phyloP scores from a whole-genome alignment of 2,797 vertebrate species.

The Mus minutoides region DNA sequence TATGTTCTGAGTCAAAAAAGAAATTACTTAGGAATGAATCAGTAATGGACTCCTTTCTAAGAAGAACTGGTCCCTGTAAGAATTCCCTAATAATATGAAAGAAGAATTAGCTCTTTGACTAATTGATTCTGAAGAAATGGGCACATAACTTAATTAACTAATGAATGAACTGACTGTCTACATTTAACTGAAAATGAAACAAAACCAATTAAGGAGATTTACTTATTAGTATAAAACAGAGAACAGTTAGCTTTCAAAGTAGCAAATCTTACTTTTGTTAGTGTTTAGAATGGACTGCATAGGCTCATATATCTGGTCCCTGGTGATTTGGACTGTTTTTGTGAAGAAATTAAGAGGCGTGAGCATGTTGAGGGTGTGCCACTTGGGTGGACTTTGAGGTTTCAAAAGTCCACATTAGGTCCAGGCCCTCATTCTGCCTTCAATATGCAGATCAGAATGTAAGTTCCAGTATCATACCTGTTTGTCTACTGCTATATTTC shows the following conservation, averaged over 20 bases:
- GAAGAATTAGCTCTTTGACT: background rate
- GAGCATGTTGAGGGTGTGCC: too few species aligned
- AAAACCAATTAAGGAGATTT: constrained; percentile 1
- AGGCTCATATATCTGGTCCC: background rate
- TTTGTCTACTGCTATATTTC: background rate
- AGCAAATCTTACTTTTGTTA: background rate
- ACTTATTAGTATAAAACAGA: background rate
- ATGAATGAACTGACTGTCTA: background rate
- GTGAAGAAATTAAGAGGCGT: background rate
- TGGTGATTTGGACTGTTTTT: background rate
- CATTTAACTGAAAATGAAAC: constrained; percentile 34
- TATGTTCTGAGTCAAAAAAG: background rate
- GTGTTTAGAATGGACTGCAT: background rate
- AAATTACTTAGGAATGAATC: constrained; percentile 28
- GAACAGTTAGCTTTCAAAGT: background rate
- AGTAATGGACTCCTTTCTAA: background rate
- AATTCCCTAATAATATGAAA: constrained; percentile 33
- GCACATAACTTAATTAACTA: background rate
- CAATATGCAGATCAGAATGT: background rate
- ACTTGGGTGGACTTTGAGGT: background rate
- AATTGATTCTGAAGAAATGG: background rate
- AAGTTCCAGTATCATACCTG: background rate
- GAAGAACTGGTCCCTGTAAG: background rate
- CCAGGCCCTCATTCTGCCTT: background rate
- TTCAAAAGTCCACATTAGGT: background rate